Evolutionary conservation across 1,140 invertebrate species (phyloP).

Genomic region (Pseudomyrmex concolor): DNA sequence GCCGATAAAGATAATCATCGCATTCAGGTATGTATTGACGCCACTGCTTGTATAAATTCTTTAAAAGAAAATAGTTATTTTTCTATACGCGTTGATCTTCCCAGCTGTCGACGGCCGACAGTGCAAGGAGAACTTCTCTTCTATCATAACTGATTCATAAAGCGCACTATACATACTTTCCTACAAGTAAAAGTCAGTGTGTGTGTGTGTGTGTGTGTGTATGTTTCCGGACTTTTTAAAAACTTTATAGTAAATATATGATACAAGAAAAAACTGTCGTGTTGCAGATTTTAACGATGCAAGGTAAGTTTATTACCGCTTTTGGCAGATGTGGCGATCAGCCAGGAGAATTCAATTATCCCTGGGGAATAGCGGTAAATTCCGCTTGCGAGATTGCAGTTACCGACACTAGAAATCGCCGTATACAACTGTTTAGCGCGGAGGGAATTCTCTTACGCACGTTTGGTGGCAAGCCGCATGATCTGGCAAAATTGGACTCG

Average conservation of each 20-base stretch:
- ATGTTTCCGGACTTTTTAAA: too few species aligned
- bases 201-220: neutral
- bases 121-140: too few species aligned
- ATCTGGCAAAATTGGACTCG: conserved; percentile 89
- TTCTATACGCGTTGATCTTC: too few species aligned
- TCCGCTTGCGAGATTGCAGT: conserved; percentile 93
- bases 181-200: too few species aligned
- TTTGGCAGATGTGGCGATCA: conserved; percentile 95
- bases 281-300: conserved; percentile 89
- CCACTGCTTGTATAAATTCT: too few species aligned
- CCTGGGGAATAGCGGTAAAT: conserved; percentile 97
- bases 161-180: too few species aligned
- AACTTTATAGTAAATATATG: too few species aligned
- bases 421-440: conserved; percentile 93
- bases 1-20: conserved; percentile 98
- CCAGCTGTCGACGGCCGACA: too few species aligned
- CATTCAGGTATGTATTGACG: conserved; percentile 87
- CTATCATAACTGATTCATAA: too few species aligned
- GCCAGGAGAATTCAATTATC: conserved; percentile 96
- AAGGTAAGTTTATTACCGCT: conserved; percentile 92
- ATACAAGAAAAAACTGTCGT: neutral
- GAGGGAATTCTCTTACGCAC: conserved; percentile 93
- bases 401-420: conserved; percentile 96
- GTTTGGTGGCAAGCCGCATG: conserved; percentile 92
- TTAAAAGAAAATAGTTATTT: too few species aligned